Percentiles rank a stretch among this genome's conserved stretches.
These are phyloP conservation scores for Buceros bicornis DNA, from an alignment of 2,797 vertebrate genomes.

Conservation along the genomic window DNA sequence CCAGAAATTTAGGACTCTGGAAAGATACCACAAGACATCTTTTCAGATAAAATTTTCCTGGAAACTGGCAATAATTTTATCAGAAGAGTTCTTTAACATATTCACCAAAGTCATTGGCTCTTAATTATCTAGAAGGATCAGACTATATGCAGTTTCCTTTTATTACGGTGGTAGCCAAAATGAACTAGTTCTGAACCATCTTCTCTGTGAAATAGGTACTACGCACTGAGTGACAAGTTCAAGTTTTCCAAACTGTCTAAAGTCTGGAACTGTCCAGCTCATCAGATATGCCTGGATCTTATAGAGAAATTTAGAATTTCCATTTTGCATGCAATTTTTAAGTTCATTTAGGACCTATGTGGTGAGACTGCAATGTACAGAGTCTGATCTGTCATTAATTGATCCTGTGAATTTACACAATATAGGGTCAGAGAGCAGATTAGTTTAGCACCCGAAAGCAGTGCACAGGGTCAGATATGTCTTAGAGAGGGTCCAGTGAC, in stretches of 20 bases:
- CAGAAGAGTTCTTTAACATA: neutral
- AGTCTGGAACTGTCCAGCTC: neutral
- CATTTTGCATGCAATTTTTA: neutral
- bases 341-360: neutral
- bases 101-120: neutral
- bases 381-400: neutral
- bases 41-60: neutral
- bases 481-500: neutral
- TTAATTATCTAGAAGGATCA: neutral
- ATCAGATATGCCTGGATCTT: neutral
- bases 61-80: neutral
- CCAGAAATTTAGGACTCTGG: neutral
- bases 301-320: neutral
- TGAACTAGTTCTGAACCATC: neutral
- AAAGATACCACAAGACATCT: neutral
- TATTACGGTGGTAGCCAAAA: neutral
- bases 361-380: neutral
- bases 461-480: neutral
- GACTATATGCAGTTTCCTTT: neutral
- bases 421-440: neutral
- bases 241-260: neutral
- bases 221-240: accelerated
- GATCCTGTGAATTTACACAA: neutral
- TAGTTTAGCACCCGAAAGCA: neutral
- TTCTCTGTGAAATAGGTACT: neutral